These are phyloP conservation scores for Pinctada fucata DNA, from an alignment of 2,888 invertebrate genomes.

Conservation along the genomic window DNA sequence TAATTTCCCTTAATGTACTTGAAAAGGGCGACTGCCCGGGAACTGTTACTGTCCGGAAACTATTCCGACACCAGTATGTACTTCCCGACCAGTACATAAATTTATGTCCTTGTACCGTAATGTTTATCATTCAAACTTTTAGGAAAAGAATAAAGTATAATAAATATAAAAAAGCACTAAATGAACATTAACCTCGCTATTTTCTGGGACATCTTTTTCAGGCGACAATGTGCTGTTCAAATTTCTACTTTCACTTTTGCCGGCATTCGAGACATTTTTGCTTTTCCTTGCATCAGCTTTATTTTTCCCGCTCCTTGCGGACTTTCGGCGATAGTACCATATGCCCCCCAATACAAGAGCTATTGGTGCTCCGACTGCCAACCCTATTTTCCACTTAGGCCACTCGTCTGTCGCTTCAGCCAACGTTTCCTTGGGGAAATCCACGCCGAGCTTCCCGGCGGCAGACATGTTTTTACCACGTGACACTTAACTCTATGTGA, in stretches of 20 bases:
- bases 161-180: no score
- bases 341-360: constrained; percentile 87
- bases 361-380: constrained; percentile 89
- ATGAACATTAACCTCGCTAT: no score
- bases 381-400: constrained; percentile 89
- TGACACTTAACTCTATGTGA: constrained; percentile 2
- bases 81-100: no score
- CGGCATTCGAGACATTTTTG: background rate
- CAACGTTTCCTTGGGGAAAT: constrained; percentile 27
- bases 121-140: no score
- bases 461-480: constrained; percentile 23
- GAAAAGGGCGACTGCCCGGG: no score
- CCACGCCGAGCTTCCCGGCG: constrained; percentile 41
- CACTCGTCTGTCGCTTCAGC: constrained; percentile 57
- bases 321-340: constrained; percentile 81
- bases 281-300: constrained; percentile 20
- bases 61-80: no score
- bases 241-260: constrained; percentile 1
- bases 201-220: background rate
- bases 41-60: no score
- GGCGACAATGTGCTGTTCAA: background rate
- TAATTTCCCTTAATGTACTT: no score
- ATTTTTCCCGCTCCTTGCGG: constrained; percentile 24
- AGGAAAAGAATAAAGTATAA: no score
- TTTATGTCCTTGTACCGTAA: no score